phyloP scores from a whole-genome alignment of 1,140 invertebrate genomes.

The Hesperophylax magnus region DNA sequence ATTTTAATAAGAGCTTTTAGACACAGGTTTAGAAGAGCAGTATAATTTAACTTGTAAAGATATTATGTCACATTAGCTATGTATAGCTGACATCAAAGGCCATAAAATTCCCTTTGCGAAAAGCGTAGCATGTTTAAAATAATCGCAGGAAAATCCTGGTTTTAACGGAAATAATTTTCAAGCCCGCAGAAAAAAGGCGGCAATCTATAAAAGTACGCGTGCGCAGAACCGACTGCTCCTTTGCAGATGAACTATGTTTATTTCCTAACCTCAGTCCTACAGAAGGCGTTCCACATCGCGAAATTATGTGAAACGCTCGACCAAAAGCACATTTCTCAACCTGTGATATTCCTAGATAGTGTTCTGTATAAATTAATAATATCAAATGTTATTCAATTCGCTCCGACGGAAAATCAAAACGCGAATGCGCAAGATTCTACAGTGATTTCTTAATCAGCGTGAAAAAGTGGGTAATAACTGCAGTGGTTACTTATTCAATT shows the following conservation, averaged over 20 bases:
- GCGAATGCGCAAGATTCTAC: background rate
- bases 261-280: constrained; percentile 29
- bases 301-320: background rate
- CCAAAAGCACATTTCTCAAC: background rate
- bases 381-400: background rate
- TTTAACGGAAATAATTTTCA: constrained; percentile 32
- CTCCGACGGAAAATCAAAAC: background rate
- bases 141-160: background rate
- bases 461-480: too few species aligned
- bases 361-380: background rate
- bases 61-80: too few species aligned
- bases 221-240: constrained; percentile 34
- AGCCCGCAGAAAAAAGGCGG: constrained; percentile 43
- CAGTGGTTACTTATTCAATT: too few species aligned
- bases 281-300: background rate
- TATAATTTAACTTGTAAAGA: too few species aligned
- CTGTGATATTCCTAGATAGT: constrained; percentile 28
- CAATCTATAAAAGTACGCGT: constrained; percentile 54
- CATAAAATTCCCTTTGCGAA: too few species aligned
- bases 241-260: constrained; percentile 43
- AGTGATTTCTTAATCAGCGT: background rate
- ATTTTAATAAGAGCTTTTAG: too few species aligned
- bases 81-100: too few species aligned
- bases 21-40: too few species aligned
- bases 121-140: background rate